Percentiles rank a stretch among this genome's conserved stretches.
These are phyloP conservation scores for Agapornis roseicollis DNA, from an alignment of 2,113 vertebrate species.

Conservation along the genomic window DNA sequence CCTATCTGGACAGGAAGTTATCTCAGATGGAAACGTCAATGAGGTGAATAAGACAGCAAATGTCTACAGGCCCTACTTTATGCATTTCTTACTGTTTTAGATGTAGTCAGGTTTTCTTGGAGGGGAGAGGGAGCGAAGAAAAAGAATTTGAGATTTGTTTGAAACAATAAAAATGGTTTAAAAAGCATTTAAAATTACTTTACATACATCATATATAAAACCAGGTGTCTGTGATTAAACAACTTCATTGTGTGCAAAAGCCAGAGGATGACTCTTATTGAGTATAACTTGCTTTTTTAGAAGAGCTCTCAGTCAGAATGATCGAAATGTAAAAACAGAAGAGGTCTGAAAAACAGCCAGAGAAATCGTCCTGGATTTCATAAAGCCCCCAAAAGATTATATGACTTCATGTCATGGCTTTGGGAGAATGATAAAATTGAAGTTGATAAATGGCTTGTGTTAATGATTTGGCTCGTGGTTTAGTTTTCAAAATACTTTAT, in stretches of 20 bases:
- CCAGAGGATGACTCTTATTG: neutral
- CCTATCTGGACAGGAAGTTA: neutral
- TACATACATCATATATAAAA: fast-evolving
- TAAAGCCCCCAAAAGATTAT: neutral
- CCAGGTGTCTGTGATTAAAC: neutral
- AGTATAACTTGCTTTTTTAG: neutral
- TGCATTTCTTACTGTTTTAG: neutral
- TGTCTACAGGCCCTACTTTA: neutral
- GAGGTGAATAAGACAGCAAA: neutral
- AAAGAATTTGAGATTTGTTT: neutral
- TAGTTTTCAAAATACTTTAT: slow-evolving; percentile 23
- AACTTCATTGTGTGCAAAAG: neutral
- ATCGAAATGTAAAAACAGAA: slow-evolving; percentile 11
- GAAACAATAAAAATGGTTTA: neutral
- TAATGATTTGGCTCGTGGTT: slow-evolving; percentile 30
- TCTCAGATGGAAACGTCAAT: neutral
- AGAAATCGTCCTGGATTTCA: neutral
- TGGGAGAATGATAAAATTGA: neutral
- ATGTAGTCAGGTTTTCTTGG: neutral
- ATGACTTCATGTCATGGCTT: neutral
- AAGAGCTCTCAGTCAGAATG: neutral
- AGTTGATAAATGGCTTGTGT: neutral
- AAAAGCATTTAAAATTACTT: neutral
- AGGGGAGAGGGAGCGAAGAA: neutral
- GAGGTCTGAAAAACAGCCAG: neutral